Percentiles rank a stretch among this genome's conserved stretches.
phyloP scores from a whole-genome alignment of 1,140 invertebrate genomes.

The Rhysida immarginata region DNA sequence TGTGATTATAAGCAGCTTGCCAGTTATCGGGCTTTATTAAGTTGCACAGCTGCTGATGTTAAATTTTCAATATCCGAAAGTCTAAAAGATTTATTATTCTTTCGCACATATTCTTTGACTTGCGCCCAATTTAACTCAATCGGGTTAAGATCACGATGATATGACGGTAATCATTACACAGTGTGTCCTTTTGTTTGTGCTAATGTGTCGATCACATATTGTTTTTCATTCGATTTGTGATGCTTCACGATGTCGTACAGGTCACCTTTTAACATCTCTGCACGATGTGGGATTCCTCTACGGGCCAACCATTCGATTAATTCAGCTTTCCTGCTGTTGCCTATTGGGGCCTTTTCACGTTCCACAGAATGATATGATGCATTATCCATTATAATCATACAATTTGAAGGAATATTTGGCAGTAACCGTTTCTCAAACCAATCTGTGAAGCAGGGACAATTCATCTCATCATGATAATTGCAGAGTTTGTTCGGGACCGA shows the following conservation, averaged over 20 bases:
- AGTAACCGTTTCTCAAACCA: conserved; percentile 20
- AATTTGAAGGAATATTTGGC: conserved; percentile 10
- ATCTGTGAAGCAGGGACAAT: conserved; percentile 13
- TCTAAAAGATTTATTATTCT: conserved; percentile 9
- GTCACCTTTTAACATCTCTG: background rate
- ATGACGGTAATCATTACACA: conserved; percentile 24
- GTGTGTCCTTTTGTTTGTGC: conserved; percentile 12
- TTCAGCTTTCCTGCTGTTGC: conserved; percentile 9
- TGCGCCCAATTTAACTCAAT: conserved; percentile 26
- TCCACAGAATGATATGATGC: conserved; percentile 19
- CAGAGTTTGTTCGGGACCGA: conserved; percentile 10
- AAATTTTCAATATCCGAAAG: conserved; percentile 8
- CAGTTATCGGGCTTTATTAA: conserved; percentile 8
- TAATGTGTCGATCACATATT: background rate
- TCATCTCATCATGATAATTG: conserved; percentile 22
- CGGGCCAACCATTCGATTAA: conserved; percentile 11
- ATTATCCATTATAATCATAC: conserved; percentile 21
- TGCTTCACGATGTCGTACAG: background rate
- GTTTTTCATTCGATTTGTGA: background rate
- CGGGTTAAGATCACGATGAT: conserved; percentile 27
- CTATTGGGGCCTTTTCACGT: conserved; percentile 5
- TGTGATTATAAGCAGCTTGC: background rate
- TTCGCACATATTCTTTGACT: conserved; percentile 21
- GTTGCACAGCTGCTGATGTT: background rate
- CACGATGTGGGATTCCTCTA: background rate